Base-by-base conservation (phyloP, 2,888 invertebrate genomes). In the Tanytarsus gracilentus region DNA sequence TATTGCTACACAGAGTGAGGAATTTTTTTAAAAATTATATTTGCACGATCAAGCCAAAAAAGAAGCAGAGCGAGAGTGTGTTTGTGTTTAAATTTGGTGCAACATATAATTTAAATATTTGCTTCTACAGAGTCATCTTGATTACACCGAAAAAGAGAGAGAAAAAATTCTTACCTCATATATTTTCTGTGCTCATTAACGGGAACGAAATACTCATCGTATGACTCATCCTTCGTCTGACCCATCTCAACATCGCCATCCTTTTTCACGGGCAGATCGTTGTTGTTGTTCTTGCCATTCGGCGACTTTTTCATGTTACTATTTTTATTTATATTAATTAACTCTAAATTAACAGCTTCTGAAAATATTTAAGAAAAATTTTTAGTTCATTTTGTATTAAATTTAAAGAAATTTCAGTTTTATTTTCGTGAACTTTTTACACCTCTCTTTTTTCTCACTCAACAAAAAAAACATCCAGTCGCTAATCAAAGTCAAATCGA, bases 171-270 rank as follows among this genome's bases (percentile, higher is more conserved):
- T 74, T 71, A 88, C 88, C 88, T 86, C 79, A 88, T 87, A 70
- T 84, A 88, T 75, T 89, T 89, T 70, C 84, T 81, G 72, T 88
- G 88, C 69, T 88, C 86, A 70, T 89, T 88, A 64, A 89, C 88
- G 27, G 88, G 87, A 63, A 89, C 87, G 71, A 88, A 88, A 73
- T 88, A 88, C 68, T 88, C 88, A 68, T 88, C 87, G 71, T 88
- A 87, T 4, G 85, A 84, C 70, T 85, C 85, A 30, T 79, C 78
- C 33, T 33, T 60, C n/a, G 16, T 39, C 18, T 21, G 82, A 77
- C 65, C 80, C 81, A 66, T 80, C 64, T 83, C 82, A 1, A 80
- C 78, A 64, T 82, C 81, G 4, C 79, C 79, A 62, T 82, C 83
- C 69, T 82, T 84, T 71, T 84, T 85, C 49, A 77, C 69, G 1